Evolutionary conservation across 64 coral and sea anemone species (phyloP).

Genomic region (Orbicella faveolata): DNA sequence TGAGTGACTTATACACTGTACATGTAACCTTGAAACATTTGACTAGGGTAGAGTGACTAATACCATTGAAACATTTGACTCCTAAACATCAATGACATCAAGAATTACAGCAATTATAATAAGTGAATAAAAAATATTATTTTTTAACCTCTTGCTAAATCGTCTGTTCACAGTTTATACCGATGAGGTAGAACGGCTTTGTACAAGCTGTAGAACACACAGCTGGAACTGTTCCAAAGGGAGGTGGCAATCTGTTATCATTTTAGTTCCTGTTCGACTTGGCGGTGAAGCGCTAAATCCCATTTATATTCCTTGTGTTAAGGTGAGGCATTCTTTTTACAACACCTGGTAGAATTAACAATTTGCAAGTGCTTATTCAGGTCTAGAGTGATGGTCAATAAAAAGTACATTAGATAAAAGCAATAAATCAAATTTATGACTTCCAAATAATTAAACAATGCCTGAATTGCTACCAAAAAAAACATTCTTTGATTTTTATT

Average conservation of each 20-base stretch:
- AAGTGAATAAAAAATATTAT: too few species aligned
- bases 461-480: too few species aligned
- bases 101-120: too few species aligned
- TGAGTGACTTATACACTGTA: too few species aligned
- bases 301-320: conserved; percentile 92
- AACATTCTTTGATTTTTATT: too few species aligned
- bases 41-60: too few species aligned
- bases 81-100: too few species aligned
- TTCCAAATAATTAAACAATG: neutral
- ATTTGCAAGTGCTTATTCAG: too few species aligned
- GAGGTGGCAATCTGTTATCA: conserved; percentile 86
- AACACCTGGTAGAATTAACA: neutral
- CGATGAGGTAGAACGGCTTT: conserved; percentile 83
- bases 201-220: conserved; percentile 82
- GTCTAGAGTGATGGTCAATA: too few species aligned
- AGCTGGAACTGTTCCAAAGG: conserved; percentile 59
- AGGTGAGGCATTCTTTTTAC: conserved; percentile 24
- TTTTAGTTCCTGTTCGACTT: conserved; percentile 89
- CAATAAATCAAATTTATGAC: neutral
- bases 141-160: neutral
- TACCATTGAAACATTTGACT: too few species aligned
- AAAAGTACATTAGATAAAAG: too few species aligned
- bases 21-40: too few species aligned
- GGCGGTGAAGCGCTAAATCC: conserved; percentile 90
- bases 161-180: conserved; percentile 72